Conservation (phyloP, 2,888 invertebrate genomes). For the Eretmocerus hayati region DNA sequence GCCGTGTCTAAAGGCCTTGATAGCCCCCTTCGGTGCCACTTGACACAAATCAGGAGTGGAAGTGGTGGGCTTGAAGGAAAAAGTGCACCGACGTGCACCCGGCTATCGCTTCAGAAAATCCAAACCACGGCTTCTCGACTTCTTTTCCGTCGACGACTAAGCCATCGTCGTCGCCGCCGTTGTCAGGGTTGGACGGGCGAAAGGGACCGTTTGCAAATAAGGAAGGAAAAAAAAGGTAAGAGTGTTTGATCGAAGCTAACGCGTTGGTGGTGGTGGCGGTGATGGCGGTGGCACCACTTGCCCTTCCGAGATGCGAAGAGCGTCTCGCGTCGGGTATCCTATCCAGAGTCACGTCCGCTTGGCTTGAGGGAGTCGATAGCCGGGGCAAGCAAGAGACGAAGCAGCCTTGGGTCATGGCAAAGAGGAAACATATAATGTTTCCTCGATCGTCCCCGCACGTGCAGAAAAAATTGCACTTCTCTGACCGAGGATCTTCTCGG, state of each 20-base stretch:
- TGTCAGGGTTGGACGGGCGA: slow-evolving; percentile 5
- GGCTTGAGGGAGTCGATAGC: slow-evolving; percentile 10
- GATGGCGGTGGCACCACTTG: slow-evolving; percentile 1
- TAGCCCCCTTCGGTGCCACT: slow-evolving; percentile 18
- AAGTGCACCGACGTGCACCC: background rate
- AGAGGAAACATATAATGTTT: too few species aligned
- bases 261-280: too few species aligned
- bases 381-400: too few species aligned
- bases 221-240: background rate
- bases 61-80: background rate
- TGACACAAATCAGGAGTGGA: slow-evolving; percentile 11
- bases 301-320: too few species aligned
- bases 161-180: background rate
- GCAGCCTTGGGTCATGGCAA: slow-evolving; percentile 16
- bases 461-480: too few species aligned
- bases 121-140: too few species aligned
- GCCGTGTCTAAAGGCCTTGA: too few species aligned
- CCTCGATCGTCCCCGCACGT: too few species aligned
- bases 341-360: slow-evolving; percentile 22
- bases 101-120: slow-evolving; percentile 18
- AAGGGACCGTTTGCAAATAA: slow-evolving; percentile 16
- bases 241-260: slow-evolving; percentile 13
- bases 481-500: too few species aligned
- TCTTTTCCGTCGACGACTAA: slow-evolving; percentile 2
- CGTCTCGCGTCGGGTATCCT: too few species aligned